Evolutionary conservation across 2,797 vertebrate genomes (phyloP), one percentile per base, ranked within the genome.

Genomic region (Notolabrus celidotus): DNA sequence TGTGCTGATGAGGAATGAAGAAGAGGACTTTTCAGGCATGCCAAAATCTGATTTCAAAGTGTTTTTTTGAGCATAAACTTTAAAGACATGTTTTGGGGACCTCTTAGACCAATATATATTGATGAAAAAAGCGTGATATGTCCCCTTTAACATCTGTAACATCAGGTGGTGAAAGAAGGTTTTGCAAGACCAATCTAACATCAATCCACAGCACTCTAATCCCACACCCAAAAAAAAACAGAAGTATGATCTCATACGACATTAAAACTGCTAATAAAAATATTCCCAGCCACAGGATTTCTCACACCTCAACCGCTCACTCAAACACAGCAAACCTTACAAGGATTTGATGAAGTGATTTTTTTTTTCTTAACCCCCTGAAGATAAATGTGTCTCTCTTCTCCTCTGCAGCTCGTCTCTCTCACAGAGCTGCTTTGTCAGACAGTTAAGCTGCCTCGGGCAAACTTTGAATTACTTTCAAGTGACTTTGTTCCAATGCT

Each of bases 381-480:
- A 58, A 52, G 67, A 67, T 60, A 74, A 71, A 83, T 52, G 46
- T 53, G 60, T 51, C 69, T 41, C 41, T 70, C 39, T 41, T 51
- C 55, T 77, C 57, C 54, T 71, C 20, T 66, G 45, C 61, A 46
- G 45, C 27, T 53, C 11, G 14, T 70, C 80, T 80, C 57, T 61
- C 67, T 79, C 64, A 70, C 42, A 56, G 57, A 70, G 66, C 63
- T 10, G 50, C 66, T 72, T 56, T 73, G 61, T 86, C 81, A 81
- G 79, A 82, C 78, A 83, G 81, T 86, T 80, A 33, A 47, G 70
- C 54, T 34, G 85, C 87, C 86, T 82, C 71, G 14, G 79, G 87
- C 86, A 57, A 73, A 90, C 69, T 91, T 82, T 78, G 80, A 89
- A 88, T 86, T 85, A 89, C 88, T 91, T 93, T 92, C 80, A 89